Conservation (phyloP, 1,140 invertebrate species). For the Macrotrachela quadricornifera region DNA sequence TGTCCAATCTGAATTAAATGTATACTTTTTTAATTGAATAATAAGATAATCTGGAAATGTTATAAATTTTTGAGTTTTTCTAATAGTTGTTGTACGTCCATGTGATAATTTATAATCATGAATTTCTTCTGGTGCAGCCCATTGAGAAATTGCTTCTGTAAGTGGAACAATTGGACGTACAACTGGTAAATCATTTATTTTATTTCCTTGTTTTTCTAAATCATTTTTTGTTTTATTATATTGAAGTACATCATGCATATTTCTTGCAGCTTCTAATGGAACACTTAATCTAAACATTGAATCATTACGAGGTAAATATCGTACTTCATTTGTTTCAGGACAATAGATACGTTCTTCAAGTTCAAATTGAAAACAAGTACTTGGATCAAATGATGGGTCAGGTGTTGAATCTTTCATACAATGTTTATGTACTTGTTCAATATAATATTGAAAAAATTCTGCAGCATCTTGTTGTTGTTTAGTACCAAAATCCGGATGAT, state of each 20-base stretch:
- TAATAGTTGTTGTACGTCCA: conserved; percentile 58
- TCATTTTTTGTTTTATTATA: conserved; percentile 47
- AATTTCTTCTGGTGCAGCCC: conserved; percentile 52
- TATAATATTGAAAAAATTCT: conserved; percentile 67
- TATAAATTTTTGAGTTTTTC: conserved; percentile 52
- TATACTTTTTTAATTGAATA: conserved; percentile 81
- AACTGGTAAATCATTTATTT: conserved; percentile 33
- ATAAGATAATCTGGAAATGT: conserved; percentile 80
- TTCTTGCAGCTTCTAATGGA: conserved; percentile 47
- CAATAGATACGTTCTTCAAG: conserved; percentile 80
- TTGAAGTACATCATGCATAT: conserved; percentile 34
- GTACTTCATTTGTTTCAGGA: conserved; percentile 47
- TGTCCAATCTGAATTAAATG: conserved; percentile 65
- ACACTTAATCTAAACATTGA: conserved; percentile 60
- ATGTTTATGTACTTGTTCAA: not conserved
- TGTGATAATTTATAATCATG: conserved; percentile 76
- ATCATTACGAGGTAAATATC: conserved; percentile 50
- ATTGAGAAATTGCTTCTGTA: conserved; percentile 56
- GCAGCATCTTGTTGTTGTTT: conserved; percentile 93
- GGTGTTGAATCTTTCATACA: too few species aligned
- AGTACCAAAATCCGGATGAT: conserved; percentile 76
- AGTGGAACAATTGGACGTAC: conserved; percentile 64
- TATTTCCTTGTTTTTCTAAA: conserved; percentile 30
- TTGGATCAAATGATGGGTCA: too few species aligned
- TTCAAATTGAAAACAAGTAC: conserved; percentile 36